Evolutionary conservation across 2,888 invertebrate genomes (phyloP), one percentile per base, ranked within the genome.

Genomic region (Stenchaetothrips biformis): DNA sequence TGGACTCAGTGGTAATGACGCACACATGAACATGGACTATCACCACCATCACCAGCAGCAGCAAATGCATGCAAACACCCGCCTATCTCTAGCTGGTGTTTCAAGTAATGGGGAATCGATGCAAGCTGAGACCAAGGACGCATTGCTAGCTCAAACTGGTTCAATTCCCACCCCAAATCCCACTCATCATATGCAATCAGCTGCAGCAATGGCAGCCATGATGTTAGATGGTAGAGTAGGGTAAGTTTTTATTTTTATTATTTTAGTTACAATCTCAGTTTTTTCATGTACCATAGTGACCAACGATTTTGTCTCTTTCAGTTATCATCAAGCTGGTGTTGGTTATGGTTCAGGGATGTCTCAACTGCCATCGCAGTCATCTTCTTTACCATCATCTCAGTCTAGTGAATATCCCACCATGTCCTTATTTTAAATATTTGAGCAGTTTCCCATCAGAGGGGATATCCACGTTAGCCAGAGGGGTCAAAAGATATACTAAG

Each of bases 171-270:
- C 53, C 11, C 49, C 74, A 7, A 18, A 48, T n/a, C n/a, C 80
- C 27, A n/a, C 77, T 48, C 82, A 82, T 59, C 82, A 82, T 48
- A 82, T 80, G 62, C 79, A 88, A 18, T 87, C 88, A 21, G 88
- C 88, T 11, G 87, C 80, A 6, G 80, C 77, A 9, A 48, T 87
- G 13, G 88, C 88, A 7, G 88, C 88, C 25, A 88, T 88, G 88
- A 88, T 88, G 88, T 83, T 88, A 48, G 88, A 88, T 85, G 82
- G 78, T 81, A 47, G 53, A 78, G 48, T 78, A n/a, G 48, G 49
- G 48, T 78, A 37, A 21, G 78, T 49, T 13, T 67, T 67, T n/a
- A 48, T 16, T 53, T 47, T 79, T n/a, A 47, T 6, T 67, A 79
- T 48, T 48, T 48, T 16, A 16, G 62, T 9, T 78, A n/a, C 80